Conservation (phyloP, 2,888 invertebrate species). For the Hydrotaea diabolus region DNA sequence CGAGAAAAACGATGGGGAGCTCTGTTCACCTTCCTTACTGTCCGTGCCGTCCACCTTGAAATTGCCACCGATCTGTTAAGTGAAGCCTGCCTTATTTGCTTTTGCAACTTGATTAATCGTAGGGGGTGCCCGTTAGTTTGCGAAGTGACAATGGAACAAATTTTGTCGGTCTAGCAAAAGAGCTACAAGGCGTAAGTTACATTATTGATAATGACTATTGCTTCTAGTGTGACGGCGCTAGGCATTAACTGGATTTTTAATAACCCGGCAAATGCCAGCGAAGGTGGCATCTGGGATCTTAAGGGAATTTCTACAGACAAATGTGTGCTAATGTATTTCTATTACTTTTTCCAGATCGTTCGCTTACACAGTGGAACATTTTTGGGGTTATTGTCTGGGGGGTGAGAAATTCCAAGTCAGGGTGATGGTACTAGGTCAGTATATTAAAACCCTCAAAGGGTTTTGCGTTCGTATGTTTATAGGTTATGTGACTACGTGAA, state of each 20-base stretch:
- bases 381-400: too few relatives aligned
- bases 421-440: too few relatives aligned
- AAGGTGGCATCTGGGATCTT: slow-evolving; percentile 17
- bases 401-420: too few relatives aligned
- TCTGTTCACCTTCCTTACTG: too few relatives aligned
- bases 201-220: neutral
- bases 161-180: slow-evolving; percentile 10
- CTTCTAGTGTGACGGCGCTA: neutral
- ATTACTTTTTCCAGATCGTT: too few relatives aligned
- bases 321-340: too few relatives aligned
- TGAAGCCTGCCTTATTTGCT: slow-evolving; percentile 53
- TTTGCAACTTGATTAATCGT: slow-evolving; percentile 53
- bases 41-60: slow-evolving; percentile 46
- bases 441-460: too few relatives aligned
- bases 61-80: slow-evolving; percentile 45
- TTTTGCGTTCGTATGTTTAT: too few relatives aligned
- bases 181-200: neutral
- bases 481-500: too few relatives aligned
- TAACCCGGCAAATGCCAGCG: neutral
- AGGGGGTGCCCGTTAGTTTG: neutral
- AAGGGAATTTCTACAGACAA: too few relatives aligned
- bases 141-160: slow-evolving; percentile 6
- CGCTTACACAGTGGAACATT: too few relatives aligned
- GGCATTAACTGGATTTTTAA: neutral
- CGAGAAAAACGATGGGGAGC: too few relatives aligned